Percentiles rank a stretch among this genome's conserved stretches.
Conservation (phyloP, 2,113 vertebrate genomes). For the Gracilinanus agilis region DNA sequence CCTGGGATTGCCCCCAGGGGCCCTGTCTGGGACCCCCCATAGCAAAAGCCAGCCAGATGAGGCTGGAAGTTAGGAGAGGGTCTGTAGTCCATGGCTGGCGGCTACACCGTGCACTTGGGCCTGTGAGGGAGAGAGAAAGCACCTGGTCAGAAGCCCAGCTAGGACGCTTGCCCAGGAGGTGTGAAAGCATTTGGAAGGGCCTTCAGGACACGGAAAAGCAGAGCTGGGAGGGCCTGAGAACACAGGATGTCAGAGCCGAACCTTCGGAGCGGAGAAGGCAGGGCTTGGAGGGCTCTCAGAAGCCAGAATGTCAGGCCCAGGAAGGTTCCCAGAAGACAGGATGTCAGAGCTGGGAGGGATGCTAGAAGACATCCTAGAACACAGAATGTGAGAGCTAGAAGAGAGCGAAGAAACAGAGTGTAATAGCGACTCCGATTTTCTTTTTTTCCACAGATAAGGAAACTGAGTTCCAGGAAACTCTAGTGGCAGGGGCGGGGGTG, state of each 20-base stretch:
- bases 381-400: not conserved
- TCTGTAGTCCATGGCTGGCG: constrained; percentile 90
- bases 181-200: not conserved
- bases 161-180: constrained; percentile 15
- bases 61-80: constrained; percentile 89
- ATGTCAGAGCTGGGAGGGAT: too few species aligned
- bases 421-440: not conserved
- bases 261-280: not conserved
- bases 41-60: constrained; percentile 85
- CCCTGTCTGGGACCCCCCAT: constrained; percentile 78
- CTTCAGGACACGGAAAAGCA: too few species aligned
- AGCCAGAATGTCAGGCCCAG: constrained; percentile 11
- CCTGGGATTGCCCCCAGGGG: constrained; percentile 88
- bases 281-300: not conserved
- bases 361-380: too few species aligned
- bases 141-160: not conserved
- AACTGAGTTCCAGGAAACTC: not conserved
- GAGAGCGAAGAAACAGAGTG: not conserved
- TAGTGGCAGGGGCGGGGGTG: not conserved
- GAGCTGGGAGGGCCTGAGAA: too few species aligned
- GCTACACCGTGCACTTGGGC: constrained; percentile 80
- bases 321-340: not conserved
- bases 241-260: too few species aligned
- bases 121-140: constrained; percentile 73
- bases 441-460: not conserved